Base-by-base conservation (phyloP, 2,888 invertebrate species). In the Pseudococcus viburni region DNA sequence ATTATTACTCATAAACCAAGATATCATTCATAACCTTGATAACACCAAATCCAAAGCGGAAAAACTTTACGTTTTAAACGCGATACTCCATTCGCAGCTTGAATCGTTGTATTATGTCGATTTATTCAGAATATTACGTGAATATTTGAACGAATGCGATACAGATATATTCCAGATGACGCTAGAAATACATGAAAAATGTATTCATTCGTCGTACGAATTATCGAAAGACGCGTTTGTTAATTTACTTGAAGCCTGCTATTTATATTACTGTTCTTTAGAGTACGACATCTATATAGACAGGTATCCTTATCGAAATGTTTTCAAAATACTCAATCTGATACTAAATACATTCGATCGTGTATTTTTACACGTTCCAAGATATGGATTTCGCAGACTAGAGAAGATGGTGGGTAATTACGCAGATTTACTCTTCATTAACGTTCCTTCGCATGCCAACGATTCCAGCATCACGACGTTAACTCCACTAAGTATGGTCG, bases 111-210 rank as follows among this genome's bases (percentile, higher is more conserved):
- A 46, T 5, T 83, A 83, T 11, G 39, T 11, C 1, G 80, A 83
- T 46, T 15, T 83, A n/a, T 83, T 83, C 19, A 46, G 19, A 9
- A 46, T 83, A 19, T 46, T 83, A 46, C 80, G 80, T 46, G 80
- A 83, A 12, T 83, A 83, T 19, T 19, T 83, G 46, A 83, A 83
- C 80, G 80, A 83, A 42, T 26, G 42, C 12, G 80, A 83, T 26
- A n/a, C 19, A 8, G 80, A 83, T 19, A 46, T 83, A 46, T 83
- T 83, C 19, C 33, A 83, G 12, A 17, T 46, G 33, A 19, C 80
- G 46, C n/a, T 83, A n/a, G 80, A 83, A 46, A 83, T 83, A 12
- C 80, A 83, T 46, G 80, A 83, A 22, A 83, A 83, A 46, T 83
- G 80, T 19, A 83, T 83, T 12, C n/a, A 46, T 83, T 83, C 80